Evolutionary conservation across 2,888 invertebrate species (phyloP), one percentile per base, ranked within the genome.

Genomic region (Eilema griseolum): DNA sequence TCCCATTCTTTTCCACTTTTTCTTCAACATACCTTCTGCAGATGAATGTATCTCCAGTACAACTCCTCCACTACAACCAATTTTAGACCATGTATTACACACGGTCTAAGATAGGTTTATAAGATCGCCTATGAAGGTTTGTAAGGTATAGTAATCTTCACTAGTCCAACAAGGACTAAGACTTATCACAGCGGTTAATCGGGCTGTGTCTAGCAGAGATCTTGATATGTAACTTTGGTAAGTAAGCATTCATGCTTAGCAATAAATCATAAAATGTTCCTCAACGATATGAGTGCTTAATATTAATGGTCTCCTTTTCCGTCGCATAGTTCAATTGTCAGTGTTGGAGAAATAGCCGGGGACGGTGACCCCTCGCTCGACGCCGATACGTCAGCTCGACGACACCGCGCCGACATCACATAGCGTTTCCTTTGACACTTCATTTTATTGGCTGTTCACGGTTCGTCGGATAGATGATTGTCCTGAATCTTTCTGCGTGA

Each of bases 391-490:
- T 82, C 81, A 82, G 67, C 69, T 61, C 57, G 61, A 61, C 78
- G 78, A 81, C 82, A 73, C 74, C 61, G 76, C 64, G 71, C 77
- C 78, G 78, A 81, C 82, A 74, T 74, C 61, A 76, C 69, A 71
- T 76, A 71, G 76, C 79, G 76, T 80, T 82, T 74, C 78, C 80
- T 82, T 85, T 86, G 87, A 89, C 87, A 87, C 88, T 87, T 86
- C 87, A 86, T 87, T 87, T 90, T 89, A 90, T 89, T 89, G 86
- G 83, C 84, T 80, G 85, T 88, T 89, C 86, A 82, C 85, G 81
- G 84, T 85, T 85, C 86, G 84, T 75, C 80, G 85, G 84, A 85
- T 82, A 79, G 76, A 82, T 83, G 78, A 85, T 82, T 82, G 83
- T 86, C 85, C 81, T 77, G 76, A 79, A 84, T 83, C 85, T 83